Evolutionary conservation across 1,140 invertebrate species (phyloP).

Genomic region (Euwallacea fornicatus): DNA sequence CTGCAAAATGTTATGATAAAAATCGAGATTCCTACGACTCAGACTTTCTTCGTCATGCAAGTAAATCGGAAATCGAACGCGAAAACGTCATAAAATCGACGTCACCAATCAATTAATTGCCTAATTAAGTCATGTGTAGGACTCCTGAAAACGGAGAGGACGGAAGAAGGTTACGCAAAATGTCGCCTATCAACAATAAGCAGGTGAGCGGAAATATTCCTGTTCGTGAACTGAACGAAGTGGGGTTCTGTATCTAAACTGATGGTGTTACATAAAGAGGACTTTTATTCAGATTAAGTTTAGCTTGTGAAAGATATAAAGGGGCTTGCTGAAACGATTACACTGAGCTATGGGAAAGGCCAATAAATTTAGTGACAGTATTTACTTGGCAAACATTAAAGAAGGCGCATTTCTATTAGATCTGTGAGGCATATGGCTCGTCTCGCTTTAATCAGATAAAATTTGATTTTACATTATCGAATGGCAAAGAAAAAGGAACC

Average conservation of each 20-base stretch:
- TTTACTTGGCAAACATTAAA: constrained; percentile 1
- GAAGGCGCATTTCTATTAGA: not conserved
- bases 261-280: not conserved
- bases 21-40: not conserved
- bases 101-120: too few species aligned
- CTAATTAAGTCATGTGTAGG: too few species aligned
- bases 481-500: too few species aligned
- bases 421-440: not conserved
- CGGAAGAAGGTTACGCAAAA: constrained; percentile 5
- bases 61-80: not conserved
- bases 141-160: too few species aligned
- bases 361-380: not conserved
- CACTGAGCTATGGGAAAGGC: not conserved
- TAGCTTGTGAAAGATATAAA: too few species aligned
- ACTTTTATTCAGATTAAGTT: constrained; percentile 4
- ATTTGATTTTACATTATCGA: too few species aligned
- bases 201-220: constrained; percentile 30
- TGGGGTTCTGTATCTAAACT: not conserved
- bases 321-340: too few species aligned
- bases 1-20: constrained; percentile 1
- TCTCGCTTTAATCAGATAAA: too few species aligned
- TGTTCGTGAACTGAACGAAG: constrained; percentile 2
- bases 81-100: too few species aligned
- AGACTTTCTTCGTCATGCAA: constrained; percentile 5
- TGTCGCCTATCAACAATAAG: constrained; percentile 14